Base-by-base conservation (phyloP, 2,888 invertebrate species). In the Rosalia funebris region DNA sequence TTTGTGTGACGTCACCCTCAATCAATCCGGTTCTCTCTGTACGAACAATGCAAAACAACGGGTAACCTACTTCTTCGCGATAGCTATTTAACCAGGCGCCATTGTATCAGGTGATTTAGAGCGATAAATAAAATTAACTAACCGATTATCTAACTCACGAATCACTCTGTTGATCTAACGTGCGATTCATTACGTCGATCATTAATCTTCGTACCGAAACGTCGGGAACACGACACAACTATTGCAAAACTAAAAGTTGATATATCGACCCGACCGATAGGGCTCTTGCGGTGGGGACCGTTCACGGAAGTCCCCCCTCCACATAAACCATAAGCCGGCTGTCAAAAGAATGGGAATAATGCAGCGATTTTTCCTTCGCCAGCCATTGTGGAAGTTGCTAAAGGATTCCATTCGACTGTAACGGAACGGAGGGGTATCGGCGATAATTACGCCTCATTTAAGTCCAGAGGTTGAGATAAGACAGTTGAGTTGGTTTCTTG, bases 141-240 rank as follows among this genome's bases (percentile, higher is more conserved):
- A 3, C 1, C n/a, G 17, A 17, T 41, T 20, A 44, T 25, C 14
- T 12, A 25, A 5, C 25, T 14, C n/a, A 17, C 19, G 7, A 14
- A 14, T 25, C 44, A 12, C 20, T 14, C 20, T 5, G 20, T 14
- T 44, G 20, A 5, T 44, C 25, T 44, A 12, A 25, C 44, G 20
- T 25, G 17, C 20, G 4, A 20, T 44, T 10, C 10, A 20, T 20
- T 20, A 44, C 20, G 19, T 10, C 16, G 1, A 10, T 12, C 25
- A 25, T 44, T 25, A 44, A 44, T 44, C 44, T 20, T 44, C 11
- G n/a, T 20, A 25, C 20, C 2, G 14, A 25, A 44, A 44, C 44
- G 44, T 44, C 44, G 17, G n/a, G 20, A 44, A 25, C 44, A 44
- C 20, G 44, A 44, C 44, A 20, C 1, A 44, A 44, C 44, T 44